phyloP scores from a whole-genome alignment of 1,140 invertebrate species.

The Diachasma alloeum region DNA sequence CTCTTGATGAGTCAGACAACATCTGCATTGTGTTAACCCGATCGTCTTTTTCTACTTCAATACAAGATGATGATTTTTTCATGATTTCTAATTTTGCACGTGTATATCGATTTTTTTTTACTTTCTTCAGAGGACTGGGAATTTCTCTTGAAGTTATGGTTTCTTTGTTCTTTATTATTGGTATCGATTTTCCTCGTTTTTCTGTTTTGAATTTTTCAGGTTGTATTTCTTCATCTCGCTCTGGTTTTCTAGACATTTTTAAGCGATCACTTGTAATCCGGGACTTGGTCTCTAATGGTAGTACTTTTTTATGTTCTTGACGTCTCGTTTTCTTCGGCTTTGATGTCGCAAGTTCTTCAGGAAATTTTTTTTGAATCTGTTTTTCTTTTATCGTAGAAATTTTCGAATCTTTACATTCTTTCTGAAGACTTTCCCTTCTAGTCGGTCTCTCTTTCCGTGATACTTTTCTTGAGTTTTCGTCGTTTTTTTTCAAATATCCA shows the following conservation, averaged over 20 bases:
- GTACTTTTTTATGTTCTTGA: background rate
- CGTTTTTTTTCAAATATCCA: background rate
- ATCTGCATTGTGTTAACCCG: background rate
- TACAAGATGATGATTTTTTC: slow-evolving; percentile 20
- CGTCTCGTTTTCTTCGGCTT: background rate
- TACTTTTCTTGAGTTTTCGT: background rate
- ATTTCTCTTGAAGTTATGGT: background rate
- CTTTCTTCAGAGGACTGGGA: background rate
- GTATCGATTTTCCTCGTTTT: background rate
- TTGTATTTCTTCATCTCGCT: background rate
- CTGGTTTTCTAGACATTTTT: background rate
- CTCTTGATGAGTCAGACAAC: background rate
- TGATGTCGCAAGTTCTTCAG: background rate
- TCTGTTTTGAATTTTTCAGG: background rate
- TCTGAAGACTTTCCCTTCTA: too few species aligned
- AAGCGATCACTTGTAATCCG: background rate
- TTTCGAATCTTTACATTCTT: background rate
- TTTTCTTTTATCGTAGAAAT: background rate
- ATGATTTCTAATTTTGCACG: slow-evolving; percentile 29
- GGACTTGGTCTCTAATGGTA: background rate
- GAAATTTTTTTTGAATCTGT: background rate
- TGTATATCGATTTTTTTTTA: slow-evolving; percentile 39
- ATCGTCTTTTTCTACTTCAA: slow-evolving; percentile 16
- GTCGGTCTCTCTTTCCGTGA: background rate
- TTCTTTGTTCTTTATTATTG: background rate